These are phyloP conservation scores for Eospalax fontanierii DNA, from an alignment of 2,797 vertebrate species.

Conservation along the genomic window DNA sequence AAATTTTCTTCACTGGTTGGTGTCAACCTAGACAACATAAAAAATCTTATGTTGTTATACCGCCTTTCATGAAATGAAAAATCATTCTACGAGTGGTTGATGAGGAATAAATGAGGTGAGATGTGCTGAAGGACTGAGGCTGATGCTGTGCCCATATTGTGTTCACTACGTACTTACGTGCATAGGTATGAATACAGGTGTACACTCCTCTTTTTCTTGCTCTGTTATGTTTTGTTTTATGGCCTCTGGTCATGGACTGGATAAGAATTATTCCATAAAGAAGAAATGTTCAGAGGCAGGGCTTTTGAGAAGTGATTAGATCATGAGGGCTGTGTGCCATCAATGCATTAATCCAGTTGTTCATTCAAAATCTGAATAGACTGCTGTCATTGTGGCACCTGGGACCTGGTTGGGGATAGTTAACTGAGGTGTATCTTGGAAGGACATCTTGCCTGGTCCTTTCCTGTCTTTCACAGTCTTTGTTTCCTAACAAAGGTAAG, in stretches of 20 bases:
- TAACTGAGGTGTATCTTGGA: neutral
- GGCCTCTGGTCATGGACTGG: neutral
- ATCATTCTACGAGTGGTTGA: neutral
- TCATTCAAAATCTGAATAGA: neutral
- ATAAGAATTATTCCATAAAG: neutral
- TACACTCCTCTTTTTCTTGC: neutral
- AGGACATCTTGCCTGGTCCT: neutral
- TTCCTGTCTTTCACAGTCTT: neutral
- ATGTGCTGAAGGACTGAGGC: neutral
- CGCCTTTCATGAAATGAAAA: neutral
- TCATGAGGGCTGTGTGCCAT: neutral
- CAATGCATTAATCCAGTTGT: neutral
- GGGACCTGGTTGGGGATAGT: neutral
- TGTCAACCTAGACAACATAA: conserved; percentile 5
- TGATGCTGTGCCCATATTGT: too few species aligned
- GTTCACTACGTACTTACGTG: neutral
- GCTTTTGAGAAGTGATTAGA: neutral
- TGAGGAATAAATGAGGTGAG: neutral
- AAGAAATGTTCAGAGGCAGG: neutral
- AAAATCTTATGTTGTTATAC: neutral
- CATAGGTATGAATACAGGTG: neutral
- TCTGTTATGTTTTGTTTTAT: neutral
- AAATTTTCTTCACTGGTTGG: neutral
- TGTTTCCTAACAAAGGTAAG: neutral
- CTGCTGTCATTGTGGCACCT: neutral